phyloP scores from a whole-genome alignment of 2,113 vertebrate genomes.

The Brachyhypopomus gauderio region DNA sequence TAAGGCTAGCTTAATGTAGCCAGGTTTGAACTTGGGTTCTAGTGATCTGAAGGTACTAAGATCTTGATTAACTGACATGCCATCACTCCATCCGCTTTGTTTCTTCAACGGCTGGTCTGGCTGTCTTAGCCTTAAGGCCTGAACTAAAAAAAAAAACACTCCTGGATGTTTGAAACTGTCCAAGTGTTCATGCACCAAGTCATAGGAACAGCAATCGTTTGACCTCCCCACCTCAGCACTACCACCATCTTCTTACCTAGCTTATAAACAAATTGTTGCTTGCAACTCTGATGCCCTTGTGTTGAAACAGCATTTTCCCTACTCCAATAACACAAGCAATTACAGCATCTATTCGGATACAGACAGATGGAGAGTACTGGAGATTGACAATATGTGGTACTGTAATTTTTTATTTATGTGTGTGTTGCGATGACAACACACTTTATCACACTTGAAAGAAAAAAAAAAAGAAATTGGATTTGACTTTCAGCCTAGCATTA shows the following conservation, averaged over 20 bases:
- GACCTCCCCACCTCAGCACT: background rate
- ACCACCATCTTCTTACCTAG: background rate
- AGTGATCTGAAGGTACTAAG: background rate
- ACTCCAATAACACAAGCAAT: slow-evolving; percentile 11
- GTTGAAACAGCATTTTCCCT: slow-evolving; percentile 29
- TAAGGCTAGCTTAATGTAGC: background rate
- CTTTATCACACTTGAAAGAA: background rate
- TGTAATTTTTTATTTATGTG: slow-evolving; percentile 10
- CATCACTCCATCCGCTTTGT: background rate
- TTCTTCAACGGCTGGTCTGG: background rate
- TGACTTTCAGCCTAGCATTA: slow-evolving; percentile 21
- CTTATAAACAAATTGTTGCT: background rate
- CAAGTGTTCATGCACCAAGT: slow-evolving; percentile 5
- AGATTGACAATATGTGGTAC: background rate
- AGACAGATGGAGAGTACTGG: background rate
- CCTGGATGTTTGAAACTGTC: background rate
- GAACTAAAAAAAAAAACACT: background rate
- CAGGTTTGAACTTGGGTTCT: background rate
- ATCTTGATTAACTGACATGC: background rate
- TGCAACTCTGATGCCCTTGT: background rate
- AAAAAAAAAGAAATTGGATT: background rate
- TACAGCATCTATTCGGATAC: background rate
- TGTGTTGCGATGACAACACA: background rate
- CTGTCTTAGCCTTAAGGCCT: background rate
- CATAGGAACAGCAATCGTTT: slow-evolving; percentile 35